Conservation (phyloP, 2,888 invertebrate species). For the Harpagoxenus sublaevis region DNA sequence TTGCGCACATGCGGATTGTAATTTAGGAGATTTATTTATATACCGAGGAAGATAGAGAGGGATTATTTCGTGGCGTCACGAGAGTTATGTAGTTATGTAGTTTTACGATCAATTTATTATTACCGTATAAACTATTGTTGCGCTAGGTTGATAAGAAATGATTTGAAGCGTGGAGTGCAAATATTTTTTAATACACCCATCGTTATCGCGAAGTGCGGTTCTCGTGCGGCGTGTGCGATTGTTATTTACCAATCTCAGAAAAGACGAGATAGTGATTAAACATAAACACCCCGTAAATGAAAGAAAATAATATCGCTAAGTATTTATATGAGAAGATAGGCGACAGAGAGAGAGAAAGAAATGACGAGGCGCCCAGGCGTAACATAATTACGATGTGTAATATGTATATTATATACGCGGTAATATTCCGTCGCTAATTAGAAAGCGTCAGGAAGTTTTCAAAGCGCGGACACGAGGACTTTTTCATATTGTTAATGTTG, state of each 20-base stretch:
- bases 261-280: constrained; percentile 75
- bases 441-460: constrained; percentile 46
- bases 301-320: constrained; percentile 58
- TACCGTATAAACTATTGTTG: not conserved
- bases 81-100: not conserved
- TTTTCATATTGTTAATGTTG: not conserved
- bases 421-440: constrained; percentile 47
- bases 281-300: constrained; percentile 53
- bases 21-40: constrained; percentile 33
- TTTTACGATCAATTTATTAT: constrained; percentile 29
- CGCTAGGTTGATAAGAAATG: constrained; percentile 13
- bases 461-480: constrained; percentile 58
- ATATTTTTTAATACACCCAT: constrained; percentile 14
- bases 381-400: constrained; percentile 32
- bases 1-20: constrained; percentile 10
- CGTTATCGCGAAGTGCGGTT: constrained; percentile 18
- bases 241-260: constrained; percentile 50
- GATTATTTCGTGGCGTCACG: constrained; percentile 1
- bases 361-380: not conserved
- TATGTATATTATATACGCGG: constrained; percentile 28
- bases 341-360: constrained; percentile 22
- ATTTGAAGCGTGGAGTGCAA: not conserved
- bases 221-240: constrained; percentile 42
- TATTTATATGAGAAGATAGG: constrained; percentile 67
- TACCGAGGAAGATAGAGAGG: not conserved